Percentiles rank a stretch among this genome's conserved stretches.
Evolutionary conservation across 1,140 invertebrate species (phyloP).

Genomic region (Brachionus rotundiformis): DNA sequence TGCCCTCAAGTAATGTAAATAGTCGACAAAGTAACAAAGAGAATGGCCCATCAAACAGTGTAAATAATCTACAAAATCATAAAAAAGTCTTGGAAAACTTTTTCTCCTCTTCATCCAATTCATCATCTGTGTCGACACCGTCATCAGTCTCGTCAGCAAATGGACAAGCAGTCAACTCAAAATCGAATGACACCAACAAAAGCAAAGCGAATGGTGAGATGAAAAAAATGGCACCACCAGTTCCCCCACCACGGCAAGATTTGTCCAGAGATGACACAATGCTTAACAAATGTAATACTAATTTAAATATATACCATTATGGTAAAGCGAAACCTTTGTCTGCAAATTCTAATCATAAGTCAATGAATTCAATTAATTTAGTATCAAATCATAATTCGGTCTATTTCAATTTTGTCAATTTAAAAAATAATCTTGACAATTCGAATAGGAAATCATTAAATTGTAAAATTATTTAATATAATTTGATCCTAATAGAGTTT

Average conservation of each 20-base stretch:
- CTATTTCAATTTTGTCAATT: background rate
- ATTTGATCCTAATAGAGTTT: background rate
- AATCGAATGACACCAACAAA: background rate
- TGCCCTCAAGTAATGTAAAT: background rate
- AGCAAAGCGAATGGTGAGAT: constrained; percentile 8
- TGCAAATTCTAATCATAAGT: constrained; percentile 28
- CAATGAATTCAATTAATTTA: constrained; percentile 34
- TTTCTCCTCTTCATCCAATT: background rate
- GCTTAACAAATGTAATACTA: constrained; percentile 39
- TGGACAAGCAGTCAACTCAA: constrained; percentile 8
- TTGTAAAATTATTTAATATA: background rate
- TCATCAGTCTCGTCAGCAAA: constrained; percentile 24
- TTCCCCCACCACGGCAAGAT: constrained; percentile 13
- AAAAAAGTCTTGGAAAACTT: constrained; percentile 33
- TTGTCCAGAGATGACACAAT: background rate
- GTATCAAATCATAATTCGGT: constrained; percentile 26
- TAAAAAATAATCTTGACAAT: background rate
- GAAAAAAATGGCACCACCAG: constrained; percentile 35
- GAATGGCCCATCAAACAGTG: background rate
- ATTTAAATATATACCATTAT: constrained; percentile 38
- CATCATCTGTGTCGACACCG: background rate
- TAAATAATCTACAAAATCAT: constrained; percentile 33
- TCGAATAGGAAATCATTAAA: constrained; percentile 33
- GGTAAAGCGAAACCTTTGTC: background rate
- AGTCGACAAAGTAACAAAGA: constrained; percentile 37